phyloP scores from a whole-genome alignment of 2,113 vertebrate species.

The Laterallus jamaicensis region DNA sequence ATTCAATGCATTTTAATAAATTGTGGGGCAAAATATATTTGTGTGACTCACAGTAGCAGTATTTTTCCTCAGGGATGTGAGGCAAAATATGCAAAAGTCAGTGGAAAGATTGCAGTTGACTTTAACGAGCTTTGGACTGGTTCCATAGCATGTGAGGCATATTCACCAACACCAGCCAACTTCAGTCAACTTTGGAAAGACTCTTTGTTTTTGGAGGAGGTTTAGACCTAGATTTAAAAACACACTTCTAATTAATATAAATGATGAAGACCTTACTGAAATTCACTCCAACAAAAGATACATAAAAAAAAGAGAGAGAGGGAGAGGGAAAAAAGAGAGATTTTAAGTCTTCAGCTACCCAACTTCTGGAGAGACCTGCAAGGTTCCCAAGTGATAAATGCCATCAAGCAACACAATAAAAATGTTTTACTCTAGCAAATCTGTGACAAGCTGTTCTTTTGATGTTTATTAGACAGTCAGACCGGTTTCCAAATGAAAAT shows the following conservation, averaged over 20 bases:
- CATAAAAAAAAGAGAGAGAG: not conserved
- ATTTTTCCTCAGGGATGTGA: not conserved
- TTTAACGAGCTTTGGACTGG: not conserved
- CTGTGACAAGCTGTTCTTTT: conserved; percentile 13
- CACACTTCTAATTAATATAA: not conserved
- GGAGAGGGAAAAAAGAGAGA: not conserved
- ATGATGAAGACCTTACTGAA: not conserved
- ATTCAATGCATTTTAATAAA: not conserved
- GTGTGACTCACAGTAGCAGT: not conserved
- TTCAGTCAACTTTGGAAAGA: not conserved
- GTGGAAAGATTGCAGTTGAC: not conserved
- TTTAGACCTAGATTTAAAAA: not conserved
- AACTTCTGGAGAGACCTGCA: not conserved
- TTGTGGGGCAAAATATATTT: not conserved
- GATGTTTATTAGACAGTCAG: conserved; percentile 23
- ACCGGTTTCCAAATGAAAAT: conserved; percentile 34
- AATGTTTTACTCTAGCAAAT: not conserved
- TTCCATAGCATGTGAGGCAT: not conserved
- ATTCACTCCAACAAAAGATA: not conserved
- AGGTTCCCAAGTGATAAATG: not conserved
- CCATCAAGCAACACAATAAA: not conserved
- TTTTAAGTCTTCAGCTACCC: not conserved
- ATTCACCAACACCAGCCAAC: not conserved
- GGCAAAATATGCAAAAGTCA: not conserved
- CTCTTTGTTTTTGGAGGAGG: not conserved